Base-by-base conservation (phyloP, 1,140 invertebrate species). In the Melipona quadrifasciata region DNA sequence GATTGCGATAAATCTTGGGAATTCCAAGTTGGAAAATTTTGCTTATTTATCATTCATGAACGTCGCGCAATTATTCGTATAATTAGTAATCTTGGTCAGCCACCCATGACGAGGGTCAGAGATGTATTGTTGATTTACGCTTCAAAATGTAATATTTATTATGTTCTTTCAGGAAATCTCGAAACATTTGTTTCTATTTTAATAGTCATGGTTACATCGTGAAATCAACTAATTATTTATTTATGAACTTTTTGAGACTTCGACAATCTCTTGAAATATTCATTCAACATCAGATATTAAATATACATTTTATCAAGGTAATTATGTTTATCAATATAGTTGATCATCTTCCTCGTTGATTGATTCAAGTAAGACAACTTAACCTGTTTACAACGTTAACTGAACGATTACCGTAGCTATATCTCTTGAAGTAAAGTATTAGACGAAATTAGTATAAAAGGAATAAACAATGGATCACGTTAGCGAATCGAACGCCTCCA, bases 1-100 rank as follows among this genome's bases (percentile, higher is more conserved):
- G 39, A 47, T 67, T 72, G 6, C 34, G 58, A 67, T n/a, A 75
- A 70, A 12, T 61, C 27, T 12, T 16, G 70, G 58, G n/a, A 86
- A 57, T 55, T 24, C 31, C 14, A 6, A 53, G 53, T 31, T 71
- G 75, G 65, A 84, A 84, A 84, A 70, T 67, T 31, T 71, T 39
- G 70, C 17, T 61, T n/a, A 31, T 53, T 55, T 58, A 34, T 8
- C 53, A 17, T 19, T 53, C 24, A 61, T 31, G 1, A 27, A 27
- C 14, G 17, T 53, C 21, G 17, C 11, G 34, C 1, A 47, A 31
- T n/a, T 65, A 51, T 14, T 67, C 21, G n/a, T 2, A 57, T 4
- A 57, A 5, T 27, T 53, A 47, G 39, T 47, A 4, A 19, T 10
- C 11, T 10, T 19, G 6, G n/a, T 70, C 4, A 11, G 19, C 12